Percentiles rank a stretch among this genome's conserved stretches.
phyloP scores from a whole-genome alignment of 2,797 vertebrate species.

The Prionace glauca region DNA sequence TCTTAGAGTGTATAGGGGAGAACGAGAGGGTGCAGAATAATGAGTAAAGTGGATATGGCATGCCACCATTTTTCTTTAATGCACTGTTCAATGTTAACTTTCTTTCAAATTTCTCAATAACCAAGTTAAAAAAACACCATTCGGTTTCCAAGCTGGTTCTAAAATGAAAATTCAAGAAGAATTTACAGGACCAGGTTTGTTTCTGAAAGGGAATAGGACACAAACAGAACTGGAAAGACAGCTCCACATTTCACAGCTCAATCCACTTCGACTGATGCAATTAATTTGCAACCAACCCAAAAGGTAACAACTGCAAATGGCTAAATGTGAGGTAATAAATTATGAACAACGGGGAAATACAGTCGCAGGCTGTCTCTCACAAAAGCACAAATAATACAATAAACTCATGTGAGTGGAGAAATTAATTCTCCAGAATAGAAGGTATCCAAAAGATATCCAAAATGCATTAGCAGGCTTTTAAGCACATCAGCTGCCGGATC shows the following conservation, averaged over 20 bases:
- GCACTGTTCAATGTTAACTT: neutral
- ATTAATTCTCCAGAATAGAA: neutral
- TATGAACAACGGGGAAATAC: neutral
- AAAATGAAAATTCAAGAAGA: neutral
- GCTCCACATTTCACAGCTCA: neutral
- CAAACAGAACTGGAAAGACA: neutral
- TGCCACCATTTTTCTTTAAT: neutral
- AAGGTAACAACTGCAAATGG: neutral
- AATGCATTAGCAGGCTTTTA: neutral
- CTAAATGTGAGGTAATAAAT: neutral
- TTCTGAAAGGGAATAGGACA: neutral
- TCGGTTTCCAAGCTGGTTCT: neutral
- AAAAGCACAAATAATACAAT: neutral
- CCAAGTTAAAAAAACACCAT: neutral
- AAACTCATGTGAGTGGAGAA: neutral
- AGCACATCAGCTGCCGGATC: neutral
- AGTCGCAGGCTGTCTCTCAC: neutral
- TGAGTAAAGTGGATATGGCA: neutral
- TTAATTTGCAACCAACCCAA: neutral
- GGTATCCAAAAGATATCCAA: neutral
- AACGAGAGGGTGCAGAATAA: too few relatives aligned
- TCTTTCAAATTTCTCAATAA: too few relatives aligned
- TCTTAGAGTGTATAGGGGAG: too few relatives aligned
- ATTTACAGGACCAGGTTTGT: neutral
- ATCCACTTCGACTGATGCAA: conserved; percentile 9